Evolutionary conservation across 2,797 vertebrate species (phyloP).

Genomic region (Pantherophis alleghaniensis): DNA sequence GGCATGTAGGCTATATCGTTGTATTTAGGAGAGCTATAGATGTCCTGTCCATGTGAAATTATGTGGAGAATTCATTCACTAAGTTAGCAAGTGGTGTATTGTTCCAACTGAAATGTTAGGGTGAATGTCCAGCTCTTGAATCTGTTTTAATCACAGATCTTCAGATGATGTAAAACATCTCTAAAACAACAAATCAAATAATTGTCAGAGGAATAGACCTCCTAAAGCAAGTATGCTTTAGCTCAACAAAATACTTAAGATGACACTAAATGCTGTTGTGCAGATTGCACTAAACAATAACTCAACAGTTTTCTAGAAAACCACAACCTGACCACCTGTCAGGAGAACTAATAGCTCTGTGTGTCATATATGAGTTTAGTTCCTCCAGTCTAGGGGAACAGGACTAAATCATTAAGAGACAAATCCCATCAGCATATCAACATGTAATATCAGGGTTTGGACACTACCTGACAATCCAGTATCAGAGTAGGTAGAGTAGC

Average conservation of each 20-base stretch:
- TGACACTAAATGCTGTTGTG: too few species aligned
- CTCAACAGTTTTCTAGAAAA: neutral
- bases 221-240: neutral
- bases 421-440: neutral
- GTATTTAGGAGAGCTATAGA: neutral
- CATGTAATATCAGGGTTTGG: neutral
- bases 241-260: neutral
- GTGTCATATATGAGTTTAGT: neutral
- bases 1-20: neutral
- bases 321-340: neutral
- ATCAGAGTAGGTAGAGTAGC: neutral
- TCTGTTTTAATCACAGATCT: neutral
- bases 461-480: neutral
- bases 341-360: neutral
- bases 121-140: neutral
- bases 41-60: neutral
- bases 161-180: neutral
- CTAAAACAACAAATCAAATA: neutral
- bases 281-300: neutral
- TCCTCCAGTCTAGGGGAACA: neutral
- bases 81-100: neutral
- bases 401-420: neutral
- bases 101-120: neutral
- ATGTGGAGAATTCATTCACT: slow-evolving; percentile 5
- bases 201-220: neutral